Percentiles rank a stretch among this genome's conserved stretches.
Evolutionary conservation across 2,113 vertebrate species (phyloP).

Genomic region (Dromiciops gliroides): DNA sequence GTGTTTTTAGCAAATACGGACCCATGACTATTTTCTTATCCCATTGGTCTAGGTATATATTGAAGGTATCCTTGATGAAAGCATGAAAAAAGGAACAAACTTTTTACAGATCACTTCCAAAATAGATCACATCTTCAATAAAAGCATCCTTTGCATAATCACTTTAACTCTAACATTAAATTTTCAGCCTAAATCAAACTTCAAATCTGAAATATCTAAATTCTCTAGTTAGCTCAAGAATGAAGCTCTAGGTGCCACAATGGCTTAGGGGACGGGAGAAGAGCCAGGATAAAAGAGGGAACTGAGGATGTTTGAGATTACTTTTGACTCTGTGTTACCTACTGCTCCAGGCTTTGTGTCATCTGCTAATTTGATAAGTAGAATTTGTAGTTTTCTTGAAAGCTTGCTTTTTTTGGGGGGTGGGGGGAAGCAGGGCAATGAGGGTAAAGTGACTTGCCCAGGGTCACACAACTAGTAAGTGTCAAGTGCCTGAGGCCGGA

Average conservation of each 20-base stretch:
- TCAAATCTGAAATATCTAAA: background rate
- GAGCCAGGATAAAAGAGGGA: background rate
- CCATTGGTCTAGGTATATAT: background rate
- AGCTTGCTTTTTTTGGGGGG: too few relatives aligned
- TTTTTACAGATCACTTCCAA: background rate
- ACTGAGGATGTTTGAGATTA: background rate
- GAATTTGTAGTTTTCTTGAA: background rate
- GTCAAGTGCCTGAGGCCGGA: too few relatives aligned
- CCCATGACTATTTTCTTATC: background rate
- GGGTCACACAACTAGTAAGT: too few relatives aligned
- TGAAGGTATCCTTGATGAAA: background rate
- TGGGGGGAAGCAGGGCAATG: too few relatives aligned
- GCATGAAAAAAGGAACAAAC: background rate
- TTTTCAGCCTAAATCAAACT: background rate
- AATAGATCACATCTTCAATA: background rate
- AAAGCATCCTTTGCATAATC: background rate
- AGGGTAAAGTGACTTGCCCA: too few relatives aligned
- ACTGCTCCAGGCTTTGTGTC: background rate
- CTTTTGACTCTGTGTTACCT: background rate
- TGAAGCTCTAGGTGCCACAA: background rate
- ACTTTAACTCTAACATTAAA: background rate
- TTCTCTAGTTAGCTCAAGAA: background rate
- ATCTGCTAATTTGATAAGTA: background rate
- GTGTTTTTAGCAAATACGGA: too few relatives aligned
- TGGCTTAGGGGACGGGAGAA: background rate